Base-by-base conservation (phyloP, 2,113 vertebrate genomes). In the Entomyzon cyanotis region DNA sequence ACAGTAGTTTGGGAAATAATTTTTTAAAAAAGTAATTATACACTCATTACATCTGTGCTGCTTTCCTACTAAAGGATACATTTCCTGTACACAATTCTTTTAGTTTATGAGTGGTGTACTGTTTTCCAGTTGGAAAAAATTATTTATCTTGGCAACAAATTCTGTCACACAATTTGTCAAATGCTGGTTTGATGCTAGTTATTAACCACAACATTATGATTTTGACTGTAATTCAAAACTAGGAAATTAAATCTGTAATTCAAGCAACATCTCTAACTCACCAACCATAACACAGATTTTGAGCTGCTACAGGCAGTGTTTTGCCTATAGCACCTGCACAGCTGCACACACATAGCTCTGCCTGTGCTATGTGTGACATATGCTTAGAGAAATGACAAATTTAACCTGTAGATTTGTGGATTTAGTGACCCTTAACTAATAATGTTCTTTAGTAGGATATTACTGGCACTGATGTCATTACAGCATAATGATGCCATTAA, bases 51-150 rank as follows among this genome's bases (percentile, higher is more conserved):
- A 84, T n/a, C 76, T 82, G 53, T 47, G n/a, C 16, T 50, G 73
- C 23, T 46, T 83, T 95, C 71, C 46, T 33, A 75, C 62, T 90
- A 90, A 68, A 93, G 73, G 55, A 69, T 42, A 78, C 7, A 37
- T 71, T 94, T 90, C 59, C 41, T 13, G 4, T 68, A 79, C 64
- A 78, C 28, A 93, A 30, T 76, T 60, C 33, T 86, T 97, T 46
- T 44, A 83, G 67, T 71, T 77, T 50, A 59, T 67, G 73, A 97
- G 67, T 94, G 86, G 93, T 50, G 28, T 80, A 94, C 53, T 71
- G 37, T 89, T 94, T 97, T 94, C 35, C 46, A 89, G 30, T 18
- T 37, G 58, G 55, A 96, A 89, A 78, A 64, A 95, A 94, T 77
- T 74, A 90, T 31, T 76, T 95, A 84, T 86, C 87, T 91, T 42